Conservation (phyloP, 2,113 vertebrate species). For the Passerina amoena region DNA sequence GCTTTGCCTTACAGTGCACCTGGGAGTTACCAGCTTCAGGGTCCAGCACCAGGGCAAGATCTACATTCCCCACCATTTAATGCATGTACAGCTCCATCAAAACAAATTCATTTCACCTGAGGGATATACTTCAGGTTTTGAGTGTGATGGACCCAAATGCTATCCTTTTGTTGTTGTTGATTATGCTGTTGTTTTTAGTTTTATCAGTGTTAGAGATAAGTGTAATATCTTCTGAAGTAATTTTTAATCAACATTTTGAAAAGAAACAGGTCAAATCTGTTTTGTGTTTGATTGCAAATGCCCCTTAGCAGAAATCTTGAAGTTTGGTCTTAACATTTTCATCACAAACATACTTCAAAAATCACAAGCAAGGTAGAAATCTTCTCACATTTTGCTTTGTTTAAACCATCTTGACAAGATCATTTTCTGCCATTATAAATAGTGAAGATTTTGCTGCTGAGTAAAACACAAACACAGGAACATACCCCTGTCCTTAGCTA, state of each 20-base stretch:
- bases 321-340: not conserved
- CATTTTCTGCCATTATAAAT: conserved; percentile 42
- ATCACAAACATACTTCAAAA: conserved; percentile 2
- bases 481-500: not conserved
- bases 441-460: conserved; percentile 7
- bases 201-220: not conserved
- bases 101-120: not conserved
- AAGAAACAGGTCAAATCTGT: not conserved
- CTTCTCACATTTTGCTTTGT: conserved; percentile 16
- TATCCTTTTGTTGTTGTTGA: not conserved
- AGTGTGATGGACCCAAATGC: not conserved
- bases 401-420: conserved; percentile 32
- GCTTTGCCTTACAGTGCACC: not conserved
- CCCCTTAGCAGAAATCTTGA: not conserved
- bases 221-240: not conserved
- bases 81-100: not conserved
- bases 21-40: not conserved
- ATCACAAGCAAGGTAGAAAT: conserved; percentile 2
- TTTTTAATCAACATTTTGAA: not conserved
- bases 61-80: not conserved
- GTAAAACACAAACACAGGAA: not conserved
- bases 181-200: not conserved
- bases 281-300: not conserved
- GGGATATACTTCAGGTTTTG: not conserved
- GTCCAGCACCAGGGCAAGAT: not conserved